These are phyloP conservation scores for Parnassius orleans DNA, from an alignment of 2,888 invertebrate species.

Conservation along the genomic window DNA sequence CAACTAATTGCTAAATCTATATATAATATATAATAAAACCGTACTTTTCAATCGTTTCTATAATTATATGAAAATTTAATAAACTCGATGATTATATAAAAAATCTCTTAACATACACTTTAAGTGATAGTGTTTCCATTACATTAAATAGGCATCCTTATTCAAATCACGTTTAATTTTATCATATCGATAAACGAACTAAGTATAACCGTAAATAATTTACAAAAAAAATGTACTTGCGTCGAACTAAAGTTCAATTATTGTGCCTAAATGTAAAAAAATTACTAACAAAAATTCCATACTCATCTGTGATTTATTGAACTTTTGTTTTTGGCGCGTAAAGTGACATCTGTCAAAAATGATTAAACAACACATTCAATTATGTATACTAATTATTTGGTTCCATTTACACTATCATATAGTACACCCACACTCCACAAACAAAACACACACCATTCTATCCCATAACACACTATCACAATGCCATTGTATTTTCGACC, in stretches of 20 bases:
- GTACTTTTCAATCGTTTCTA: conserved; percentile 7
- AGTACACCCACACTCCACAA: conserved; percentile 4
- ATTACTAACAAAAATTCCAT: conserved; percentile 4
- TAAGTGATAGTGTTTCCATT: conserved; percentile 20
- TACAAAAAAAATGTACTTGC: conserved; percentile 14
- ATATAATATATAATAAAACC: conserved; percentile 12
- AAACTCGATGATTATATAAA: conserved; percentile 17
- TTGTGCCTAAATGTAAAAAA: conserved; percentile 18
- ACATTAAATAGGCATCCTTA: conserved; percentile 21
- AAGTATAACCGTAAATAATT: background rate
- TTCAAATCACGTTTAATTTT: conserved; percentile 10
- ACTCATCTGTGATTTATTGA: conserved; percentile 6
- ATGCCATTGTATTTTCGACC: conserved; percentile 44
- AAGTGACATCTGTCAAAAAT: conserved; percentile 29
- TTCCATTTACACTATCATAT: conserved; percentile 6
- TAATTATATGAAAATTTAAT: conserved; percentile 14
- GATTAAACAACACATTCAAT: background rate
- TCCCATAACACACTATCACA: conserved; percentile 47
- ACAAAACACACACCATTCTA: conserved; percentile 25
- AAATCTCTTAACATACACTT: conserved; percentile 23
- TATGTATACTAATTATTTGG: conserved; percentile 5
- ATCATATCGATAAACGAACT: conserved; percentile 4
- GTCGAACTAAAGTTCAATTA: conserved; percentile 7
- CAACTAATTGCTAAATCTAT: conserved; percentile 41
- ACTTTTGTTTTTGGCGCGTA: conserved; percentile 13